Evolutionary conservation across 2,797 vertebrate genomes (phyloP), one percentile per base, ranked within the genome.

Genomic region (Spondyliosoma cantharus): DNA sequence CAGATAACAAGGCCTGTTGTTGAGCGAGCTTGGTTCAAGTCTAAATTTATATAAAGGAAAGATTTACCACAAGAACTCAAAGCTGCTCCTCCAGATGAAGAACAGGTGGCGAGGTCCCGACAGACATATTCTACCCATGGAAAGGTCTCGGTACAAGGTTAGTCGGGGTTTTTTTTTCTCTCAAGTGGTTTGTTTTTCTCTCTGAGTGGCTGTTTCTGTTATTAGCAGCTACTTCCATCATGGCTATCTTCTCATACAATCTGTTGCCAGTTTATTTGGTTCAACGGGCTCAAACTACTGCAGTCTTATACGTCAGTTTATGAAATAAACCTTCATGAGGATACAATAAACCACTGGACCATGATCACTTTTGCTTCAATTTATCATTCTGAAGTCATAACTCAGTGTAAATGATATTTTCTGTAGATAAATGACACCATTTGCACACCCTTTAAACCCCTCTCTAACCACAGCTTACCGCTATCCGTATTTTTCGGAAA

Each of bases 1-100:
- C 80, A 49, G 81, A 90, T 85, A 88, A 90, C 70, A 74, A 84
- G 74, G 71, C 45, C 59, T 74, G 60, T 67, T 42, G 64, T 63
- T 83, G 77, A 71, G 68, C 7, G 25, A 77, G 79, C 68, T 68
- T 54, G 9, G 43, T 24, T 2, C 62, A 64, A 60, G 63, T 78
- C 80, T 61, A 71, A 76, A 80, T 87, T 78, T 74, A 83, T 37
- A 62, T 22, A 61, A 63, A 66, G 78, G 70, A 69, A 62, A 67
- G 70, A 83, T 92, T 86, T 85, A 75, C 61, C 49, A 48, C 25
- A 19, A 68, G 53, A 20, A 58, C 60, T 77, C 66, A 83, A 42
- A 79, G 74, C 74, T 46, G 64, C 62, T 50, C 43, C 82, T 80
- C 49, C 13, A 59, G 64, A 81, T 67, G 67, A 70, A 43, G 53